These are phyloP conservation scores for Agrotis segetum DNA, from an alignment of 2,888 invertebrate genomes.

Conservation along the genomic window DNA sequence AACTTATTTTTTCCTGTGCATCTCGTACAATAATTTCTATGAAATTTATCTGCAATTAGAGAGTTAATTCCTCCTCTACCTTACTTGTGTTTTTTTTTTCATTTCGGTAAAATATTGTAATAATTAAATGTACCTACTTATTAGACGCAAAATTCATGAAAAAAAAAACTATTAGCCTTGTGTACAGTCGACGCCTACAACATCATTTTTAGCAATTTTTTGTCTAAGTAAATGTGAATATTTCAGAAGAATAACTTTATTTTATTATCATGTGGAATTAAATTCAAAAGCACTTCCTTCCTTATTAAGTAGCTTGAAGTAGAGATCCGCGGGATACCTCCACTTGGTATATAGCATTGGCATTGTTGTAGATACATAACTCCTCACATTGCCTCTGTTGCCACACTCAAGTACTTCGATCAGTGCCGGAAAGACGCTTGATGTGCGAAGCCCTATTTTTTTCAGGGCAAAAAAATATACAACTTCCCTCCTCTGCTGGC, in stretches of 20 bases:
- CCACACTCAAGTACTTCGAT: background rate
- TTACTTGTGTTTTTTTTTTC: background rate
- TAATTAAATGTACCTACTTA: too few relatives aligned
- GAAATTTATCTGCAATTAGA: too few relatives aligned
- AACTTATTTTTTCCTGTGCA: too few relatives aligned
- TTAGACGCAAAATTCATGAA: too few relatives aligned
- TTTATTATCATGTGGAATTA: background rate
- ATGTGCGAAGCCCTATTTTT: too few relatives aligned
- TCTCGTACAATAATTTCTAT: too few relatives aligned
- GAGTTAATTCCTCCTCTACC: background rate
- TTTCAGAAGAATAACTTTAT: background rate
- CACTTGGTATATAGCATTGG: background rate
- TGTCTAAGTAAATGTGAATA: background rate
- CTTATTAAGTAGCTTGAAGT: background rate
- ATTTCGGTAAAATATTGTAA: background rate
- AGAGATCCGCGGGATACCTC: too few relatives aligned
- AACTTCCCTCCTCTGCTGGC: too few relatives aligned
- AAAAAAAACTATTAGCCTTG: background rate
- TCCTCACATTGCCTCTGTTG: background rate
- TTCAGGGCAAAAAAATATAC: too few relatives aligned
- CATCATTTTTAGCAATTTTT: conserved; percentile 11
- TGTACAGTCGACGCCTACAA: conserved; percentile 5
- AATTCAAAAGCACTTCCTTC: background rate
- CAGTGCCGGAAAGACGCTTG: too few relatives aligned
- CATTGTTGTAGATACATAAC: background rate